A percentile compares a stretch with the other conserved stretches of the same genome.
Evolutionary conservation across 2,888 invertebrate species (phyloP).

Genomic region (Agriopis marginaria): DNA sequence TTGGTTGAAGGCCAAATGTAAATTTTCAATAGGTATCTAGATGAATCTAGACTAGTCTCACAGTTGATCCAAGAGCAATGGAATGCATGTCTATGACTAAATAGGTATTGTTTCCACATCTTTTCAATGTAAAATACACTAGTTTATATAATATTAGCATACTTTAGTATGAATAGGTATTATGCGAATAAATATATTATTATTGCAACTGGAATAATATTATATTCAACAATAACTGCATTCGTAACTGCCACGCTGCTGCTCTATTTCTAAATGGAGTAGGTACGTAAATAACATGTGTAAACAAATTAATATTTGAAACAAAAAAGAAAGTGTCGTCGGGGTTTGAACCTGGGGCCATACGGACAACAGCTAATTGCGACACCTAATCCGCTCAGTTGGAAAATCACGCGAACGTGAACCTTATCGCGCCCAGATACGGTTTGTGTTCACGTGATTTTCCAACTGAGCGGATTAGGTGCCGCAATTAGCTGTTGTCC

Average conservation of each 20-base stretch:
- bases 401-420: too few species aligned
- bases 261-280: not conserved
- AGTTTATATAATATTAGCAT: not conserved
- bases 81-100: slow-evolving; percentile 3
- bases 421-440: too few species aligned
- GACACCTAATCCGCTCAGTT: too few species aligned
- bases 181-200: not conserved
- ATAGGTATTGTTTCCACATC: not conserved
- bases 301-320: not conserved
- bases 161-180: not conserved
- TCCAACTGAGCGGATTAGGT: too few species aligned
- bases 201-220: too few species aligned
- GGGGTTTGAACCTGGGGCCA: not conserved
- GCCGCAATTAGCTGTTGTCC: too few species aligned
- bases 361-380: too few species aligned
- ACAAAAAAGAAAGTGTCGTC: too few species aligned
- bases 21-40: not conserved
- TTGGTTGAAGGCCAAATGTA: too few species aligned
- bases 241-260: not conserved
- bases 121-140: slow-evolving; percentile 10
- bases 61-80: slow-evolving; percentile 9
- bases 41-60: slow-evolving; percentile 15
- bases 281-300: not conserved
- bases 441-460: too few species aligned
- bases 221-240: not conserved